Percentiles rank a stretch among this genome's conserved stretches.
phyloP scores from a whole-genome alignment of 1,140 invertebrate genomes.

The Ostrea edulis region DNA sequence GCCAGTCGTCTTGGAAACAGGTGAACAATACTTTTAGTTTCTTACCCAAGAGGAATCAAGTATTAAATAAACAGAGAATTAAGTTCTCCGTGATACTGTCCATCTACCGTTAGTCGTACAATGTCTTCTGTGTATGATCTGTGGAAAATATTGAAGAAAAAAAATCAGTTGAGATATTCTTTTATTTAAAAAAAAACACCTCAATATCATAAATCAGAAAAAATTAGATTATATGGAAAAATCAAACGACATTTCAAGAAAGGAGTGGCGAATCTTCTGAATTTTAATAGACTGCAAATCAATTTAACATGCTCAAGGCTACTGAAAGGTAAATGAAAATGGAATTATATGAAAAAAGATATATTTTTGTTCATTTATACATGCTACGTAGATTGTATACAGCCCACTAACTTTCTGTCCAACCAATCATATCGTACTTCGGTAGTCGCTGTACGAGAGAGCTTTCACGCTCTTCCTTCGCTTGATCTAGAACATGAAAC shows the following conservation, averaged over 20 bases:
- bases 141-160: background rate
- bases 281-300: background rate
- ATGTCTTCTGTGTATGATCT: no score
- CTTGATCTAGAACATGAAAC: conserved; percentile 32
- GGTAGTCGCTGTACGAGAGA: conserved; percentile 1
- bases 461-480: conserved; percentile 2
- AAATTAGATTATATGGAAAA: background rate
- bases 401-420: conserved; percentile 4
- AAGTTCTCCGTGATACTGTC: background rate
- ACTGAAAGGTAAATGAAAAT: conserved; percentile 20
- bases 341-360: conserved; percentile 8
- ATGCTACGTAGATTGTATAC: conserved; percentile 8
- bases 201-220: background rate
- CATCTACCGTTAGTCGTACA: no score
- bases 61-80: background rate
- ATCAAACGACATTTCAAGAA: background rate
- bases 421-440: conserved; percentile 5
- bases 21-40: background rate
- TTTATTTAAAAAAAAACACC: background rate
- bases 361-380: conserved; percentile 31
- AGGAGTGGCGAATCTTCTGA: background rate
- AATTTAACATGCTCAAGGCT: background rate
- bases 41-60: background rate
- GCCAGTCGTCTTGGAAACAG: conserved; percentile 17
- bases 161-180: background rate